phyloP scores from a whole-genome alignment of 2,797 vertebrate genomes.

The Enteromius mattozi region DNA sequence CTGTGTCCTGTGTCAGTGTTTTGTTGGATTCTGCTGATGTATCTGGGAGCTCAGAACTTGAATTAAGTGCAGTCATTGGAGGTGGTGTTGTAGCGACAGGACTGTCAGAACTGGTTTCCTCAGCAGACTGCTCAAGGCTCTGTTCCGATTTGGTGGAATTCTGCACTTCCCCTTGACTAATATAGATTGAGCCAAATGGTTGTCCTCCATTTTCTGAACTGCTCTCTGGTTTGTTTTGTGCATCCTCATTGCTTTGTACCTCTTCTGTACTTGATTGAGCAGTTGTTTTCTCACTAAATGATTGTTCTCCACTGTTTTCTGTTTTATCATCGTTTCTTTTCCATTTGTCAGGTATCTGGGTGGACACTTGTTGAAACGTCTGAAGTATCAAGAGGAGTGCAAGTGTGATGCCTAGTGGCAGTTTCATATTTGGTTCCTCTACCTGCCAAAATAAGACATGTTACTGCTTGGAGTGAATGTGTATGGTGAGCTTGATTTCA shows the following conservation, averaged over 20 bases:
- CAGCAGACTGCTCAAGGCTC: neutral
- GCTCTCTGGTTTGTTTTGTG: neutral
- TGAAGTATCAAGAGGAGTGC: conserved; percentile 51
- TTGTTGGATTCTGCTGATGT: conserved; percentile 11
- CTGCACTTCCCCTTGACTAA: conserved; percentile 32
- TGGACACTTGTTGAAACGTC: conserved; percentile 23
- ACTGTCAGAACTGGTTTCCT: neutral
- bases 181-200: neutral
- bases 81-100: neutral
- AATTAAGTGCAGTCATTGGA: neutral
- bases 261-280: neutral
- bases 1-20: neutral
- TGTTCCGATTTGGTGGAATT: neutral
- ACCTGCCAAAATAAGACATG: conserved; percentile 30
- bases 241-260: conserved; percentile 45
- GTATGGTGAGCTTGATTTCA: too few relatives aligned
- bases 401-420: conserved; percentile 39
- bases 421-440: conserved; percentile 40
- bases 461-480: neutral
- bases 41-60: neutral
- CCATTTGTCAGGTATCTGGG: neutral
- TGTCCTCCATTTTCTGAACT: neutral
- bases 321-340: neutral
- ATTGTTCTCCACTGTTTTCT: conserved; percentile 1
- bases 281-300: neutral